Conservation (phyloP, 2,888 invertebrate genomes). For the Euzophera pinguis region DNA sequence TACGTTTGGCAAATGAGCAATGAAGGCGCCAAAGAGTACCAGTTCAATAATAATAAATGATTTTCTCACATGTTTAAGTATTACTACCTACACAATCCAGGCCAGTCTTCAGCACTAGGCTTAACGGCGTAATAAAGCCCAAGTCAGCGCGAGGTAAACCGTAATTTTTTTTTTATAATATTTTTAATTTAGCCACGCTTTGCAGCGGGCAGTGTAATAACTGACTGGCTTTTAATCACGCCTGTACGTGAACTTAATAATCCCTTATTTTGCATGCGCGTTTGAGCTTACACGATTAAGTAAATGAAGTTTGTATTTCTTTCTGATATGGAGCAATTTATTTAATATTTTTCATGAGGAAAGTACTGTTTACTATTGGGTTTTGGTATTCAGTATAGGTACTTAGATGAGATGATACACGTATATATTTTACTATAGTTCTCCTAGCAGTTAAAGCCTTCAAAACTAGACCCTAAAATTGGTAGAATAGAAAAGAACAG, state of each 20-base stretch:
- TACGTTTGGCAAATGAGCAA: too few species aligned
- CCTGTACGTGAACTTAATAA: constrained; percentile 9
- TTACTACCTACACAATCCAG: not conserved
- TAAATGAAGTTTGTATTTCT: not conserved
- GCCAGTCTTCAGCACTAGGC: not conserved
- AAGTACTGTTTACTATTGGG: too few species aligned
- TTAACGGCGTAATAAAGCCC: not conserved
- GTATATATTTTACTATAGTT: too few species aligned
- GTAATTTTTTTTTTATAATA: constrained; percentile 7
- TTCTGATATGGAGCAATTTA: not conserved
- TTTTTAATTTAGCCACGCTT: not conserved
- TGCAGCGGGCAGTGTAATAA: constrained; percentile 1
- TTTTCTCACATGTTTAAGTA: too few species aligned
- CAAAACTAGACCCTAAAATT: too few species aligned
- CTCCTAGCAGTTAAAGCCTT: too few species aligned
- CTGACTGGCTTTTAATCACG: constrained; percentile 11
- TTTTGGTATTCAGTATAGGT: too few species aligned
- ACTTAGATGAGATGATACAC: too few species aligned
- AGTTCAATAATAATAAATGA: too few species aligned
- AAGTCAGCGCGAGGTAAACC: not conserved
- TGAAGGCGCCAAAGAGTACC: too few species aligned
- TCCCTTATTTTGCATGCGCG: constrained; percentile 8
- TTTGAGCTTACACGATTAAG: not conserved
- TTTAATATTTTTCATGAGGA: too few species aligned
- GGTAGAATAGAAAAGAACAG: too few species aligned